Evolutionary conservation across 2,888 invertebrate species (phyloP), one percentile per base, ranked within the genome.

Genomic region (Drosophila lacicola): DNA sequence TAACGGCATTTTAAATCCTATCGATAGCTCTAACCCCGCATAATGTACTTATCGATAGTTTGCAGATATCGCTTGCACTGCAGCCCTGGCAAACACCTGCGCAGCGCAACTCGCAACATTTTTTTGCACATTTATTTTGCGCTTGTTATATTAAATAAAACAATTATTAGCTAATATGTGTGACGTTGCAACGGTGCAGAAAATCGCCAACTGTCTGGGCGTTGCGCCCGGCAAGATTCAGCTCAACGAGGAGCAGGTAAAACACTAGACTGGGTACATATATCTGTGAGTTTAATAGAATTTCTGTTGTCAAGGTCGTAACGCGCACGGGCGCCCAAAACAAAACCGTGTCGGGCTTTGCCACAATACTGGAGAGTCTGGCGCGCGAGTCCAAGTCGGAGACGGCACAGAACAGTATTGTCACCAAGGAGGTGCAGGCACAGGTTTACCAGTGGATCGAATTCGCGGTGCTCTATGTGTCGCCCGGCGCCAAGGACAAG

Each of bases 381-480:
- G 93, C 93, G 0, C 90, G 91, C 1, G 93, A 93, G 81, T 93
- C 93, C 46, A 82, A 90, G 17, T 78, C 86, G 5, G 92, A 92
- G 17, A 88, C 89, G 4, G 92, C 90, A 0, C 69, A 74, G 21
- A 90, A 91, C 65, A 90, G 91, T 50, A 73, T 14, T 36, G 72
- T 72, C 1, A 81, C 90, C 11, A 90, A 93, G 76, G 93, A 91
- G 62, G 91, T 92, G 44, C 93, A 94, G 69, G 93, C 93, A 66
- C 91, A 93, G 25, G 92, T 93, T 25, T 94, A 94, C 67, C 96
- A 96, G 79, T 96, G 95, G 96, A 90, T 96, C 36, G 96, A 96
- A 87, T 94, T 95, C 86, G 93, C 95, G 4, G 93, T 94, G 2
- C 74, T 92, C 1, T 91, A 91, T 69, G 91, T 91, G 14, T 85